These are phyloP conservation scores for Ranitomeya imitator DNA, from an alignment of 2,113 vertebrate genomes.

Conservation along the genomic window DNA sequence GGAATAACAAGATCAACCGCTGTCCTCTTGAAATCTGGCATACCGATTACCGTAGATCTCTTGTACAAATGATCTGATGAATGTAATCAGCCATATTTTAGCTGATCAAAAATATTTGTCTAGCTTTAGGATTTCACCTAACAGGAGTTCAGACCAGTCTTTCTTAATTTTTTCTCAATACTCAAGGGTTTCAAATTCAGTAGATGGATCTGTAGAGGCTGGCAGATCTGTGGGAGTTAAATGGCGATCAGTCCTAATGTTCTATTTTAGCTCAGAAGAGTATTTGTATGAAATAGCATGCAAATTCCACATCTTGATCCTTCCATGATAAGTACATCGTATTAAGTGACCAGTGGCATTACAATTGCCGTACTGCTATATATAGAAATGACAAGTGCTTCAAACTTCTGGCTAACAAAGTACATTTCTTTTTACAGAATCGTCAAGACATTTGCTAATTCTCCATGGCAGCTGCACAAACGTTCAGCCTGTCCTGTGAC, in stretches of 20 bases:
- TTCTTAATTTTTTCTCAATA: no score
- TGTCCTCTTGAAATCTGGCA: no score
- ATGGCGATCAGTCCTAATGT: not conserved
- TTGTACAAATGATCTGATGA: no score
- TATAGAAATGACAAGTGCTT: not conserved
- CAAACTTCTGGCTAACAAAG: not conserved
- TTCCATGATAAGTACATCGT: not conserved
- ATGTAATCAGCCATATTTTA: no score
- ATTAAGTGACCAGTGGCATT: not conserved
- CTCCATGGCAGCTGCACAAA: conserved; percentile 95
- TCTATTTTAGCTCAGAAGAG: not conserved
- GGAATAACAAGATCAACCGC: no score
- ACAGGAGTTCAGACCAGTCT: no score
- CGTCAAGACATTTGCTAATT: conserved; percentile 71
- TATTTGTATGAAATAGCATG: not conserved
- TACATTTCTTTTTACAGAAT: conserved; percentile 69
- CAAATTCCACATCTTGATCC: not conserved
- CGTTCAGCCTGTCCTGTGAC: conserved; percentile 81
- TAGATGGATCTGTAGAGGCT: no score
- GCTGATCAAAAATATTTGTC: no score
- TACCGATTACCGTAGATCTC: no score
- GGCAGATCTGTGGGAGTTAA: not conserved
- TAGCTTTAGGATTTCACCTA: no score
- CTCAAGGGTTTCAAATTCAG: no score
- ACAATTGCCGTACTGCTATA: not conserved